phyloP scores from a whole-genome alignment of 1,140 invertebrate genomes.

The Drosophila azteca region DNA sequence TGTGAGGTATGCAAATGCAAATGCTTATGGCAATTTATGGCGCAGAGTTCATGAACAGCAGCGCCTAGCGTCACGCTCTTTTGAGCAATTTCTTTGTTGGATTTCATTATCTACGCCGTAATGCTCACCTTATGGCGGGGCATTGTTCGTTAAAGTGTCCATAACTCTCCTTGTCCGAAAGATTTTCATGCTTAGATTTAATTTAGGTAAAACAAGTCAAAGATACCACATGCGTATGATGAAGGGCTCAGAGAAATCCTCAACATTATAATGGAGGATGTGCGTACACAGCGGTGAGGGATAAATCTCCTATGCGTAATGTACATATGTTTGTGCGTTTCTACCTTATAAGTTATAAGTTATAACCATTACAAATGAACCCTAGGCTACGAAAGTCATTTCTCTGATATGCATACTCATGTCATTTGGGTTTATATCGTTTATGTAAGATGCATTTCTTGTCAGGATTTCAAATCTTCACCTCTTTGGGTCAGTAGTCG shows the following conservation, averaged over 20 bases:
- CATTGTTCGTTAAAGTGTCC: conserved; percentile 67
- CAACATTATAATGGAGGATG: too few species aligned
- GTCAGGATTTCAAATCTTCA: conserved; percentile 31
- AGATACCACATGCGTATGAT: not conserved
- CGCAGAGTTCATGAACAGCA: conserved; percentile 73
- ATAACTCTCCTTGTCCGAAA: conserved; percentile 40
- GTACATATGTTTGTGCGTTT: too few species aligned
- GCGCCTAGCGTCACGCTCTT: conserved; percentile 65
- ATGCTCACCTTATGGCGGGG: conserved; percentile 54
- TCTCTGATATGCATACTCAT: too few species aligned
- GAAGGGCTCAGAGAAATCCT: conserved; percentile 1
- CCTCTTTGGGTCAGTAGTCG: conserved; percentile 43
- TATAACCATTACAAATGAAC: too few species aligned
- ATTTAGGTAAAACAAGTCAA: conserved; percentile 9
- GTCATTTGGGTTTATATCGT: not conserved
- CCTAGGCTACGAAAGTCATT: too few species aligned
- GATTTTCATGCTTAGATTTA: conserved; percentile 45
- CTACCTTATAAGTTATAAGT: too few species aligned
- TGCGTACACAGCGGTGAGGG: too few species aligned
- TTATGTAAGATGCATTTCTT: conserved; percentile 18
- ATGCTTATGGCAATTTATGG: conserved; percentile 72
- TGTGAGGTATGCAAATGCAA: conserved; percentile 46
- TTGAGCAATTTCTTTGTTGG: conserved; percentile 75
- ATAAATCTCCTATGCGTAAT: too few species aligned
- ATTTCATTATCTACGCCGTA: conserved; percentile 73